Percentiles rank a stretch among this genome's conserved stretches.
Evolutionary conservation across 2,797 vertebrate genomes (phyloP).

Genomic region (Channa striata): DNA sequence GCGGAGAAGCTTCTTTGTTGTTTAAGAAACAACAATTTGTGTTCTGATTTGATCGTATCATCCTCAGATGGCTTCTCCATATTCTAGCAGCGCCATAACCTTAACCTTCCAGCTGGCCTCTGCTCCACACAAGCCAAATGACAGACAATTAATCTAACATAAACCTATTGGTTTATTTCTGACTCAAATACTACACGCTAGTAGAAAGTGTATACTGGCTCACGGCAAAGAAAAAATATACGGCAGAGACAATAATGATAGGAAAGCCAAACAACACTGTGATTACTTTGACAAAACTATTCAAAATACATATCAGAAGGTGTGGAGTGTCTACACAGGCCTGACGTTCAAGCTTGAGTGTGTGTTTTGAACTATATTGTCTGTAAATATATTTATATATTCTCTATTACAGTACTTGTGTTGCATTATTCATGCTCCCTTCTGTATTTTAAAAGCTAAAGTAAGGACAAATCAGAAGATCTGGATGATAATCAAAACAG

Average conservation of each 20-base stretch:
- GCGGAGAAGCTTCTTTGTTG: conserved; percentile 30
- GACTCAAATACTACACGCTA: conserved; percentile 27
- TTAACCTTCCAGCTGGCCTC: conserved; percentile 56
- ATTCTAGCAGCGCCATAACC: conserved; percentile 46
- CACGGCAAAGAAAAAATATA: conserved; percentile 16
- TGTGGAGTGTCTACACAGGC: conserved; percentile 23
- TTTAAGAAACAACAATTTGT: conserved; percentile 45
- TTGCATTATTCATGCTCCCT: conserved; percentile 57
- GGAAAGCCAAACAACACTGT: background rate
- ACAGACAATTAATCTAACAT: conserved; percentile 38
- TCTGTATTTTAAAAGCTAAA: conserved; percentile 40
- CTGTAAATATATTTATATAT: conserved; percentile 48
- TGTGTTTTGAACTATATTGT: conserved; percentile 36
- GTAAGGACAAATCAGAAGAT: conserved; percentile 30
- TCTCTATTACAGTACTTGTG: conserved; percentile 13
- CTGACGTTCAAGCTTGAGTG: conserved; percentile 19
- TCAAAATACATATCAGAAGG: conserved; percentile 23
- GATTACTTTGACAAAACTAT: conserved; percentile 17
- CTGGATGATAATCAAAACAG: conserved; percentile 50
- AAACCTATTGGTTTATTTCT: conserved; percentile 27
- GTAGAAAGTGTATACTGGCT: conserved; percentile 15
- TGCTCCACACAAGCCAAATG: conserved; percentile 41
- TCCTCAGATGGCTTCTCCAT: conserved; percentile 44
- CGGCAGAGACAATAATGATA: background rate
- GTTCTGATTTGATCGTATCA: conserved; percentile 35